These are phyloP conservation scores for Irena cyanogastra DNA, from an alignment of 2,113 vertebrate species.

Conservation along the genomic window DNA sequence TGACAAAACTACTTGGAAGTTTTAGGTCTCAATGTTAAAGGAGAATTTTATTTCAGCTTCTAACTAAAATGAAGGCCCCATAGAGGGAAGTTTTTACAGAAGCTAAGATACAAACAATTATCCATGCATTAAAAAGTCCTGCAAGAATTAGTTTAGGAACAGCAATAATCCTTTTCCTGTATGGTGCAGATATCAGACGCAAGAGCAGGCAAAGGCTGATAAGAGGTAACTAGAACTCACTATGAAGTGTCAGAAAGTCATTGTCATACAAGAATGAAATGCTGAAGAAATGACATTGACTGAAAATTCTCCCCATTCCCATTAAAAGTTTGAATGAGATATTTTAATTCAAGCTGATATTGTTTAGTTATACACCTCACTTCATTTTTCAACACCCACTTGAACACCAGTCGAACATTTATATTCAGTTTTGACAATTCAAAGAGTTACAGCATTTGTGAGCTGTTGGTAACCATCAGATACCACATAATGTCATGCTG, in stretches of 20 bases:
- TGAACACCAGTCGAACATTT: background rate
- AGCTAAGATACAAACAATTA: conserved; percentile 38
- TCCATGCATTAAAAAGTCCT: background rate
- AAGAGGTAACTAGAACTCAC: conserved; percentile 17
- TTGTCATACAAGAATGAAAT: background rate
- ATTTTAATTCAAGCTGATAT: background rate
- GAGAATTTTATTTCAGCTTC: background rate
- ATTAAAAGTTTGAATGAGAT: background rate
- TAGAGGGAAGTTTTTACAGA: background rate
- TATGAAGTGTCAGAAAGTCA: background rate
- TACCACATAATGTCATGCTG: background rate
- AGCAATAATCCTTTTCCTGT: conserved; percentile 38
- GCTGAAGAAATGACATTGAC: background rate
- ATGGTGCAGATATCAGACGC: background rate
- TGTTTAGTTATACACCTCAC: background rate
- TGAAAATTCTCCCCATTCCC: background rate
- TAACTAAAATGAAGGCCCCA: background rate
- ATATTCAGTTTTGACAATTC: background rate
- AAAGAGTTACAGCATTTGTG: background rate
- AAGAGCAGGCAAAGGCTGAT: background rate
- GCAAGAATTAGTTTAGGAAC: conserved; percentile 33
- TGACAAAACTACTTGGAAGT: background rate
- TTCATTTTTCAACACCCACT: background rate
- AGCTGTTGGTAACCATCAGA: background rate
- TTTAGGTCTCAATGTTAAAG: background rate